A percentile compares a stretch with the other conserved stretches of the same genome.
phyloP scores from a whole-genome alignment of 2,113 vertebrate genomes.

The Salvator merianae region DNA sequence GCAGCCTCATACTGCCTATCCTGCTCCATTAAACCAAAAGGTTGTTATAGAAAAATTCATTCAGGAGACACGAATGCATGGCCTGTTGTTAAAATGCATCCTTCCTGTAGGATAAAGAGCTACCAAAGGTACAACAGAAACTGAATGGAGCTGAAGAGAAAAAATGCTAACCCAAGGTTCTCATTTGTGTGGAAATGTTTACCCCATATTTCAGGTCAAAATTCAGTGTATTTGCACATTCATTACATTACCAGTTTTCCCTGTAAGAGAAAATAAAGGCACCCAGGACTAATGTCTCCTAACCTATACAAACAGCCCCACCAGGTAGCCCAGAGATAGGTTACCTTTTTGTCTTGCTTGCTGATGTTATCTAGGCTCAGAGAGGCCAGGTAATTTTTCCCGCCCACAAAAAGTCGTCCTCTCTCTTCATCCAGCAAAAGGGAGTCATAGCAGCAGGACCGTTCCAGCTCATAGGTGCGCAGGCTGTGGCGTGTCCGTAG shows the following conservation, averaged over 20 bases:
- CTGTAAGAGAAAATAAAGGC: background rate
- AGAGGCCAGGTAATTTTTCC: slow-evolving; percentile 90
- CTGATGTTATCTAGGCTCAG: slow-evolving; percentile 93
- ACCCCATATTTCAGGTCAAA: too few relatives aligned
- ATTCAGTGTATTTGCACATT: too few relatives aligned
- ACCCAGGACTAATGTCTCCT: too few relatives aligned
- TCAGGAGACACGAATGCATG: background rate
- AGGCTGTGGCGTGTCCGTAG: slow-evolving; percentile 86
- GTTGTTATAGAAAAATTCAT: background rate
- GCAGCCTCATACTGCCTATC: background rate
- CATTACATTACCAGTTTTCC: too few relatives aligned
- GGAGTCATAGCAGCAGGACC: slow-evolving; percentile 90
- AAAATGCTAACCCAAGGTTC: background rate
- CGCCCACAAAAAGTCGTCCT: slow-evolving; percentile 90
- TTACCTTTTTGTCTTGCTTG: slow-evolving; percentile 89
- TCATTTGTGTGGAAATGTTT: too few relatives aligned
- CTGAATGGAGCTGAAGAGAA: background rate
- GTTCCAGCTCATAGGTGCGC: slow-evolving; percentile 83
- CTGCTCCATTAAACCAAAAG: background rate
- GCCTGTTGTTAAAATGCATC: background rate
- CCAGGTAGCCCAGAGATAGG: accelerated
- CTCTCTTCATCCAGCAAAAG: slow-evolving; percentile 93
- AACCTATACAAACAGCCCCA: accelerated
- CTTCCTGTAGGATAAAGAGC: background rate
- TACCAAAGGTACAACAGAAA: background rate